Evolutionary conservation across 2,113 vertebrate species (phyloP).

Genomic region (Morone chrysops): DNA sequence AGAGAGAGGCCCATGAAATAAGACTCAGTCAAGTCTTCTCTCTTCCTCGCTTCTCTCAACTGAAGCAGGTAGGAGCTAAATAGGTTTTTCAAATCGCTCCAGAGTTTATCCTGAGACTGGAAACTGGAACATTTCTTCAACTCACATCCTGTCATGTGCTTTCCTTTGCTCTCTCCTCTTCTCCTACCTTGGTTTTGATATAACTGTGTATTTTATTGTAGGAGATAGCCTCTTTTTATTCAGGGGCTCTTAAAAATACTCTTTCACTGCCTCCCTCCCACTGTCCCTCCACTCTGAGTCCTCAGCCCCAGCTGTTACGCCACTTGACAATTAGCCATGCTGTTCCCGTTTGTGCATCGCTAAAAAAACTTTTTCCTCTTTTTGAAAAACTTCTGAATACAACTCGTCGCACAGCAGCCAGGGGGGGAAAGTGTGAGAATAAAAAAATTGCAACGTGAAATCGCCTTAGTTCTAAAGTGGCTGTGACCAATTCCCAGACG

Average conservation of each 20-base stretch:
- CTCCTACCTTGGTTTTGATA: conserved; percentile 37
- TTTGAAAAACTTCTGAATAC: conserved; percentile 60
- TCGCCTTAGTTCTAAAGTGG: conserved; percentile 65
- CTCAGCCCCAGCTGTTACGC: conserved; percentile 52
- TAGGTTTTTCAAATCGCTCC: conserved; percentile 75
- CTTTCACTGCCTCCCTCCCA: neutral
- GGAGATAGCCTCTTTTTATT: conserved; percentile 47
- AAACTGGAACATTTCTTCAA: conserved; percentile 65
- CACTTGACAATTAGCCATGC: conserved; percentile 68
- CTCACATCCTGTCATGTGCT: conserved; percentile 41
- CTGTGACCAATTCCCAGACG: conserved; percentile 72
- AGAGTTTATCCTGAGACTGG: conserved; percentile 72
- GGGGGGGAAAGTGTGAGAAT: conserved; percentile 20
- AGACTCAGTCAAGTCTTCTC: conserved; percentile 60
- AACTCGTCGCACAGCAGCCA: conserved; percentile 32
- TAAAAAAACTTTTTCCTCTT: conserved; percentile 41
- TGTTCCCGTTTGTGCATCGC: conserved; percentile 17
- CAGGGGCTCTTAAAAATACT: conserved; percentile 22
- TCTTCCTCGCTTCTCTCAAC: conserved; percentile 63
- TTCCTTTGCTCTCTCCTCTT: conserved; percentile 22
- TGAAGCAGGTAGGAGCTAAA: conserved; percentile 74
- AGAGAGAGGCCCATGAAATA: conserved; percentile 67
- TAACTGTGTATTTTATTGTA: conserved; percentile 35
- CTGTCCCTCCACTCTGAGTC: conserved; percentile 19
- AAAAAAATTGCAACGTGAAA: conserved; percentile 54